Evolutionary conservation across 2,113 vertebrate genomes (phyloP).

Genomic region (Mobula hypostoma): DNA sequence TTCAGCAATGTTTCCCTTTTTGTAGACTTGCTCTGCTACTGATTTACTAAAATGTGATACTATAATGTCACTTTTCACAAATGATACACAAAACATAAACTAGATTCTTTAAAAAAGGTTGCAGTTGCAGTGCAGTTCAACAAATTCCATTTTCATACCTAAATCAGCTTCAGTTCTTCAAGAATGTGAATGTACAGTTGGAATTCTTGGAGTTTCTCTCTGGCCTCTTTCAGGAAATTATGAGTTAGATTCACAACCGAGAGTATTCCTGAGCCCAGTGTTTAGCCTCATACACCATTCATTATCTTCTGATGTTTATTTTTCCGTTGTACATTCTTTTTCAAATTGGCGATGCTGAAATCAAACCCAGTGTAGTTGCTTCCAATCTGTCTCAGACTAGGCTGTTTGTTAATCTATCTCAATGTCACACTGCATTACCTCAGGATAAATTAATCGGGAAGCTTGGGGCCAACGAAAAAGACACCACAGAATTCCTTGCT

Average conservation of each 20-base stretch:
- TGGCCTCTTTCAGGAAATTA: background rate
- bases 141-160: background rate
- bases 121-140: background rate
- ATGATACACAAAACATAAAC: background rate
- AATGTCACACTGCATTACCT: constrained; percentile 56
- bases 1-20: too few relatives aligned
- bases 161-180: background rate
- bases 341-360: background rate
- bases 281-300: background rate
- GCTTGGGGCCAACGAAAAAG: background rate
- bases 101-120: background rate
- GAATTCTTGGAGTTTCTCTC: background rate
- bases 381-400: constrained; percentile 50
- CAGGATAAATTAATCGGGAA: constrained; percentile 49
- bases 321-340: background rate
- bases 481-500: background rate
- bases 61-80: background rate
- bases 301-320: background rate
- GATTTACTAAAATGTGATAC: background rate
- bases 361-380: background rate
- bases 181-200: background rate
- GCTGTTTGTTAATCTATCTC: constrained; percentile 54
- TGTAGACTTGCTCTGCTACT: background rate
- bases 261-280: background rate
- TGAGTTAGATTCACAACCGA: background rate